These are phyloP conservation scores for Dolichotis patagonum DNA, from an alignment of 2,113 vertebrate species.

Conservation along the genomic window DNA sequence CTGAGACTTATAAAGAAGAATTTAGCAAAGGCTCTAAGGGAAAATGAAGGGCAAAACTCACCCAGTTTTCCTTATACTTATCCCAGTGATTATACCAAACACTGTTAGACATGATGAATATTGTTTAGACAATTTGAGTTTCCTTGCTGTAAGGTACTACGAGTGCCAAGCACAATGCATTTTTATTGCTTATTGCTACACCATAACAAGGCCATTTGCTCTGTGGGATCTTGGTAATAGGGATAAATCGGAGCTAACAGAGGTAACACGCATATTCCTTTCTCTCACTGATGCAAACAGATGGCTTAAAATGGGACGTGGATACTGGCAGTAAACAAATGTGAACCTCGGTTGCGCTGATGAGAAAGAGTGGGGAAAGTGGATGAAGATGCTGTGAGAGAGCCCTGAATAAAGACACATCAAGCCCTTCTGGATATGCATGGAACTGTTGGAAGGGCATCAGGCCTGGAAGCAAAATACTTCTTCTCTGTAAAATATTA, in stretches of 20 bases:
- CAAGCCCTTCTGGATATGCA: not conserved
- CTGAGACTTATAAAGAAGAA: not conserved
- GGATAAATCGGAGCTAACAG: not conserved
- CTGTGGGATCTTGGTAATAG: constrained; percentile 59
- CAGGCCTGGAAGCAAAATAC: not conserved
- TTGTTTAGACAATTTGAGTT: not conserved
- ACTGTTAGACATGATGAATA: constrained; percentile 31
- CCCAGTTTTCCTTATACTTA: not conserved
- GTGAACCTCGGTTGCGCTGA: not conserved
- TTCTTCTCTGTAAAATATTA: no score
- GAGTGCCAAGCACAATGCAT: constrained; percentile 16
- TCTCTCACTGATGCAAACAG: constrained; percentile 54
- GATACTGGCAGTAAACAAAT: not conserved
- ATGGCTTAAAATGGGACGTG: constrained; percentile 49
- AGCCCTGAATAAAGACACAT: not conserved
- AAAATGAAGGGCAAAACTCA: not conserved
- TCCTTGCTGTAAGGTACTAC: constrained; percentile 1
- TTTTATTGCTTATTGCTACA: constrained; percentile 54
- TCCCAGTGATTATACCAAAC: not conserved
- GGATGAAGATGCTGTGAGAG: not conserved
- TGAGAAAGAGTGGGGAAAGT: not conserved
- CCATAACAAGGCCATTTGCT: constrained; percentile 67
- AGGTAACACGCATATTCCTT: constrained; percentile 26
- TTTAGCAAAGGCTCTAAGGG: not conserved
- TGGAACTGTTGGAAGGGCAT: not conserved